phyloP scores from a whole-genome alignment of 2,797 vertebrate species.

The Melanotaenia pygmaea region DNA sequence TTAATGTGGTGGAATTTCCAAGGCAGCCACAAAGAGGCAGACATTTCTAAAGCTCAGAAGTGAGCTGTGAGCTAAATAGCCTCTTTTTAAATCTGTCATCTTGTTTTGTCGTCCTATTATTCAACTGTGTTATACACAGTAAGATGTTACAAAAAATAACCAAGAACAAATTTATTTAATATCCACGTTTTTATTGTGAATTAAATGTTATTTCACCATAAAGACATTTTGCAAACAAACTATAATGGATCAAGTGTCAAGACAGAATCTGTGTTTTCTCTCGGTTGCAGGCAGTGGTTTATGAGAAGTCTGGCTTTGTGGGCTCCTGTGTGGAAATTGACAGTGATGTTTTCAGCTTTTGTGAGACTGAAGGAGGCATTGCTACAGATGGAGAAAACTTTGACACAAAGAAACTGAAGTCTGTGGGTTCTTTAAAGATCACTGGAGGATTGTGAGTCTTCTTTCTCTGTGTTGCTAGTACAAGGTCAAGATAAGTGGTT shows the following conservation, averaged over 20 bases:
- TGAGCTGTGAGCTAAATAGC: background rate
- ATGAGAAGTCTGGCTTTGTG: conserved; percentile 89
- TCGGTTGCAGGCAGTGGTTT: conserved; percentile 84
- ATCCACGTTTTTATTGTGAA: background rate
- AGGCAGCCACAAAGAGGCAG: background rate
- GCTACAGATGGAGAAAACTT: conserved; percentile 32
- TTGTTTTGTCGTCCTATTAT: background rate
- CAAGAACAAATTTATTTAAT: too few relatives aligned
- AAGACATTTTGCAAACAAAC: background rate
- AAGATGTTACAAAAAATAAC: background rate
- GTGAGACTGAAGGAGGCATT: conserved; percentile 37
- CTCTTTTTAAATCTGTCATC: background rate
- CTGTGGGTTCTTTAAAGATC: conserved; percentile 91
- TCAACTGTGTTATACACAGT: background rate
- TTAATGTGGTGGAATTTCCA: conserved; percentile 12
- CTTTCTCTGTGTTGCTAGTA: background rate
- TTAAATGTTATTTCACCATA: background rate
- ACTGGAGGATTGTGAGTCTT: conserved; percentile 91
- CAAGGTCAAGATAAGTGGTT: background rate
- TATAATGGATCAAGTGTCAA: background rate
- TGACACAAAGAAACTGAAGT: conserved; percentile 53
- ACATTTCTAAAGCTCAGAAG: background rate
- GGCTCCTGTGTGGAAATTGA: conserved; percentile 86
- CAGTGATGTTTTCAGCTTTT: conserved; percentile 82
- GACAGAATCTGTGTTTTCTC: background rate